Percentiles rank a stretch among this genome's conserved stretches.
phyloP scores from a whole-genome alignment of 1,140 invertebrate species.

The Zaprionus vittiger region DNA sequence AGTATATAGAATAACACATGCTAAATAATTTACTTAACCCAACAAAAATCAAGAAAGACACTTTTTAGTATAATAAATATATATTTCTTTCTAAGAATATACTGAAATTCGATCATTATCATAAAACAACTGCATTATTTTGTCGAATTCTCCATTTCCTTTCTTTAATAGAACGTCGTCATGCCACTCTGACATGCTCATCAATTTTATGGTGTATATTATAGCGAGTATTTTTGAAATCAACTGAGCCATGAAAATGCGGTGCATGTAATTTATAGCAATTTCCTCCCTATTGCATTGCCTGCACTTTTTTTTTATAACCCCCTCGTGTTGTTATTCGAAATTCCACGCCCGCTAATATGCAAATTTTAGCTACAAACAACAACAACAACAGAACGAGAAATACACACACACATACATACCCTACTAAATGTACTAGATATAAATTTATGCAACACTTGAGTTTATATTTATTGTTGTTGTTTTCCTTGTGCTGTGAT shows the following conservation, averaged over 20 bases:
- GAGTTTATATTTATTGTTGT: conserved; percentile 50
- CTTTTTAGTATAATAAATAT: not conserved
- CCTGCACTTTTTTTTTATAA: conserved; percentile 43
- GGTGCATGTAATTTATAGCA: conserved; percentile 70
- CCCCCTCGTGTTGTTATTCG: conserved; percentile 33
- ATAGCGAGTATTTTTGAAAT: conserved; percentile 54
- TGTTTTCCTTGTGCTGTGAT: conserved; percentile 40
- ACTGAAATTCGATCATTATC: not conserved
- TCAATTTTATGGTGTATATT: conserved; percentile 43
- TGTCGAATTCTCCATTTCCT: not conserved
- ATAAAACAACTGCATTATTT: not conserved
- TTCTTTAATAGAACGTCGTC: not conserved
- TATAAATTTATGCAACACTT: conserved; percentile 76
- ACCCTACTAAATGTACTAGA: not conserved
- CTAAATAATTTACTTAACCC: too few relatives aligned
- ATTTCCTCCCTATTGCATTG: conserved; percentile 60
- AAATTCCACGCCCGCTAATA: conserved; percentile 52
- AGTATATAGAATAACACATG: not conserved
- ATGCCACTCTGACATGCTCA: conserved; percentile 30
- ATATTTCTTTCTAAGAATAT: not conserved
- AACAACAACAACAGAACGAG: conserved; percentile 38
- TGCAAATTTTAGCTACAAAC: conserved; percentile 52
- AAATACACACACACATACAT: not conserved
- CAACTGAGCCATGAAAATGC: conserved; percentile 74
- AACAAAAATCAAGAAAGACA: not conserved